Evolutionary conservation across 2,888 invertebrate genomes (phyloP).

Genomic region (Cactoblastis cactorum): DNA sequence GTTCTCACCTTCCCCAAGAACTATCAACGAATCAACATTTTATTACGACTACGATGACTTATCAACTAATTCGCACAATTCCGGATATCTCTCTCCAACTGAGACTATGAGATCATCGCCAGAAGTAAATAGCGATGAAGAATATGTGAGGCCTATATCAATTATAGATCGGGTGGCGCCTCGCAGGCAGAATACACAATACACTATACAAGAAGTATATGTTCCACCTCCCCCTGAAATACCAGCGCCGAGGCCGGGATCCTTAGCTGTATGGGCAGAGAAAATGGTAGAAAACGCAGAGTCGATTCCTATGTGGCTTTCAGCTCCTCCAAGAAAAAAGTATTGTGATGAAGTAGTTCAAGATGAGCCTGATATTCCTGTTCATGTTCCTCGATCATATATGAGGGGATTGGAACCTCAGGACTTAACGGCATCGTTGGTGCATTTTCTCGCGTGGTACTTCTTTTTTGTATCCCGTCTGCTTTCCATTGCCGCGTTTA

Average conservation of each 20-base stretch:
- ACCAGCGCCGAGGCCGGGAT: constrained; percentile 59
- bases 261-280: constrained; percentile 67
- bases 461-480: constrained; percentile 85
- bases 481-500: constrained; percentile 84
- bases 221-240: constrained; percentile 72
- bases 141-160: constrained; percentile 56
- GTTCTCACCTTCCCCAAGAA: constrained; percentile 50
- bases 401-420: constrained; percentile 86
- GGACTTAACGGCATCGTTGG: constrained; percentile 83
- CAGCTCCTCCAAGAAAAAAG: constrained; percentile 67
- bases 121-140: constrained; percentile 54
- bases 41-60: constrained; percentile 38
- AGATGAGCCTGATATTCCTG: constrained; percentile 63
- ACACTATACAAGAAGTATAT: constrained; percentile 61
- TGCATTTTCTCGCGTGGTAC: constrained; percentile 88
- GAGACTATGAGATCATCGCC: constrained; percentile 27
- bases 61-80: constrained; percentile 50
- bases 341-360: constrained; percentile 48
- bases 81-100: constrained; percentile 49
- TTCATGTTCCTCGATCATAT: constrained; percentile 66
- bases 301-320: constrained; percentile 70
- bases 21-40: constrained; percentile 36
- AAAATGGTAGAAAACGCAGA: constrained; percentile 78
- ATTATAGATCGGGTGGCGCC: constrained; percentile 65
- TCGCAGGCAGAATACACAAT: constrained; percentile 44